Conservation (phyloP, 2,888 invertebrate genomes). For the Diarsia rubi region DNA sequence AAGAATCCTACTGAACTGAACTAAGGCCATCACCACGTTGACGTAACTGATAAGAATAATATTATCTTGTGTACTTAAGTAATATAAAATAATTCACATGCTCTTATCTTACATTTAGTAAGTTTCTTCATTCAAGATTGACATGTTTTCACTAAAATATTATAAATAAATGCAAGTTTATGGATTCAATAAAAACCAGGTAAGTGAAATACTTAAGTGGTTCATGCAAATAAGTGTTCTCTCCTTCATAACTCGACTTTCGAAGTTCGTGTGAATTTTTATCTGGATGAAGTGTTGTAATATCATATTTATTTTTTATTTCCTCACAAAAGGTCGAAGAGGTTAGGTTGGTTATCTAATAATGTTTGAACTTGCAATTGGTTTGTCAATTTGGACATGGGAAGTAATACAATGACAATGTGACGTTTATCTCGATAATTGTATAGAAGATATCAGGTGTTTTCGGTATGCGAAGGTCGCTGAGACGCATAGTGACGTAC, state of each 20-base stretch:
- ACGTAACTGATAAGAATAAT: conserved; percentile 85
- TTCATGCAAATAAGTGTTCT: background rate
- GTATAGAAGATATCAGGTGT: conserved; percentile 55
- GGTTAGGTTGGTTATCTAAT: conserved; percentile 86
- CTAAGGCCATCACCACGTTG: conserved; percentile 77
- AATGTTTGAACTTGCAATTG: conserved; percentile 50
- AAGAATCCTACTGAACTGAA: conserved; percentile 84
- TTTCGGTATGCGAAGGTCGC: conserved; percentile 67
- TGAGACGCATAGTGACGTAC: conserved; percentile 75
- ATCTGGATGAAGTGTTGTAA: conserved; percentile 28
- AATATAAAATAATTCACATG: conserved; percentile 71
- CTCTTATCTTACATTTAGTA: conserved; percentile 70
- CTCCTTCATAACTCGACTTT: background rate
- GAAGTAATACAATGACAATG: conserved; percentile 11
- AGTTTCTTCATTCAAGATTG: conserved; percentile 72
- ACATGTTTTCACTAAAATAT: conserved; percentile 61
- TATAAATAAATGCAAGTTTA: conserved; percentile 44
- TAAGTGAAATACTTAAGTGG: conserved; percentile 37
- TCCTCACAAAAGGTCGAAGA: conserved; percentile 76
- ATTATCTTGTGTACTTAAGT: conserved; percentile 81
- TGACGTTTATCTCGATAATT: conserved; percentile 26
- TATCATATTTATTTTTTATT: conserved; percentile 43
- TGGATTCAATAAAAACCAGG: conserved; percentile 40
- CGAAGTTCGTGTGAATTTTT: conserved; percentile 4
- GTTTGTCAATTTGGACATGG: conserved; percentile 23